Evolutionary conservation across 2,113 vertebrate genomes (phyloP).

Genomic region (Lophotis ruficrista): DNA sequence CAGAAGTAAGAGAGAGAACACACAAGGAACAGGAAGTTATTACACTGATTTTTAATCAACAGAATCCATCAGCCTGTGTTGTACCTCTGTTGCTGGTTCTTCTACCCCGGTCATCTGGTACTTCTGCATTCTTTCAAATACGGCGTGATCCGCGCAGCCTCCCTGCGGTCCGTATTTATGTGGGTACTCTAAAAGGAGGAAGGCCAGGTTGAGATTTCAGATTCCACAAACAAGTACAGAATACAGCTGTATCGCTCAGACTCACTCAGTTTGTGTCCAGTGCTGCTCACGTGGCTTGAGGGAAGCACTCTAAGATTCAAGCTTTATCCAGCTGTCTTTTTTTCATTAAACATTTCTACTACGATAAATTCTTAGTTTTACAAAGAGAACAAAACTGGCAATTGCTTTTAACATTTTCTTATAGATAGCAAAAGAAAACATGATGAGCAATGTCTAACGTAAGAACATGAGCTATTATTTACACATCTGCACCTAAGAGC

Average conservation of each 20-base stretch:
- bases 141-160: constrained; percentile 93
- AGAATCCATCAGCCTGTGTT: background rate
- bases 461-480: background rate
- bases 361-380: background rate
- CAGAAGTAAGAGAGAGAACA: background rate
- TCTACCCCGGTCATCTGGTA: constrained; percentile 87
- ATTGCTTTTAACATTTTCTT: background rate
- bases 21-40: background rate
- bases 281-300: background rate
- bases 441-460: background rate
- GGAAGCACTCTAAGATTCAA: background rate
- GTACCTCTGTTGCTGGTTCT: constrained; percentile 73
- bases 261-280: background rate
- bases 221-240: background rate
- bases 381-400: background rate
- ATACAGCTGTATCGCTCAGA: background rate
- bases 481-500: background rate
- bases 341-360: background rate
- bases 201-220: constrained; percentile 15
- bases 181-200: constrained; percentile 86
- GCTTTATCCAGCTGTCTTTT: background rate
- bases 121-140: constrained; percentile 95
- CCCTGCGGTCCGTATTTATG: constrained; percentile 96
- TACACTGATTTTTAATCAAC: background rate
- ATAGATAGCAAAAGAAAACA: background rate